Conservation (phyloP, 2,113 vertebrate species). For the Lanius ludovicianus region DNA sequence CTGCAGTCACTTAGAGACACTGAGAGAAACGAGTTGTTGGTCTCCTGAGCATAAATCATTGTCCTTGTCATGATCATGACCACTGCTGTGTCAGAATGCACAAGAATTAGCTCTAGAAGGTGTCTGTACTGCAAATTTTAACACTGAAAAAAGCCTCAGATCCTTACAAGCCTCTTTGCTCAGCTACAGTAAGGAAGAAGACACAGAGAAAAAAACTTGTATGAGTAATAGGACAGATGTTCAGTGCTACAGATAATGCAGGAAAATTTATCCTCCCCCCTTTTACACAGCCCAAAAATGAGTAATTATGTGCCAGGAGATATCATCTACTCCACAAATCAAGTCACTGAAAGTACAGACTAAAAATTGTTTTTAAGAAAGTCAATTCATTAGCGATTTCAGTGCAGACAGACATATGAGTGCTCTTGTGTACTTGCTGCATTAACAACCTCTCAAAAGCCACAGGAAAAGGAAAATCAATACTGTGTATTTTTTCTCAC, state of each 20-base stretch:
- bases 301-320: slow-evolving; percentile 53
- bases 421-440: slow-evolving; percentile 14
- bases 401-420: slow-evolving; percentile 26
- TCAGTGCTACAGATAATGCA: background rate
- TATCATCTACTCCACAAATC: slow-evolving; percentile 51
- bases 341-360: slow-evolving; percentile 18
- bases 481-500: slow-evolving; percentile 20
- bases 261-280: slow-evolving; percentile 25
- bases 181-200: background rate
- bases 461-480: slow-evolving; percentile 51
- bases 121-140: background rate
- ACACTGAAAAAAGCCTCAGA: background rate
- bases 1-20: background rate
- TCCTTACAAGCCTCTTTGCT: background rate
- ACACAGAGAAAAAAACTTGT: background rate
- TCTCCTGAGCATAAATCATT: background rate
- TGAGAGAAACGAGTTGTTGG: background rate
- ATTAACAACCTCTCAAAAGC: slow-evolving; percentile 61
- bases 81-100: background rate
- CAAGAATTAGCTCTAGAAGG: background rate
- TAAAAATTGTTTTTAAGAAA: slow-evolving; percentile 22
- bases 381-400: slow-evolving; percentile 61
- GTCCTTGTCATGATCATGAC: background rate
- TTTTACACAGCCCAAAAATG: slow-evolving; percentile 24
- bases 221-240: slow-evolving; percentile 2